A percentile compares a stretch with the other conserved stretches of the same genome.
Conservation (phyloP, 2,888 invertebrate genomes). For the Euplagia quadripunctaria region DNA sequence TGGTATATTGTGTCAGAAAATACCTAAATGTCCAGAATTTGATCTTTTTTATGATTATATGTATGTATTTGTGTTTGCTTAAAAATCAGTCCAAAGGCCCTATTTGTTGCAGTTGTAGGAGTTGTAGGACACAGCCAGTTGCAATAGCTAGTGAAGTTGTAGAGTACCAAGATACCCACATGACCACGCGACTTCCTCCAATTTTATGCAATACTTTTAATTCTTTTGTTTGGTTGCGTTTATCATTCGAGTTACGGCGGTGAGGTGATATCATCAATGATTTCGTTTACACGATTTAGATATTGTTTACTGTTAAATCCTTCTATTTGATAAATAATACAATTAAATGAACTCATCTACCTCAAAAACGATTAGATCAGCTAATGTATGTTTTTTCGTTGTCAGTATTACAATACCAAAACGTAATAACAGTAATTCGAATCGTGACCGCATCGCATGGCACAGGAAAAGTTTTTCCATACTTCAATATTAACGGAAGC, state of each 20-base stretch:
- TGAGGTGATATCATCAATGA: background rate
- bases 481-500: slow-evolving; percentile 71
- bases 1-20: no score
- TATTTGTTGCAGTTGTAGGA: background rate
- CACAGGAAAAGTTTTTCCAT: slow-evolving; percentile 67
- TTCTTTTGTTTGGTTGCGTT: no score
- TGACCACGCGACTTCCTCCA: background rate
- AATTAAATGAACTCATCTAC: slow-evolving; percentile 23
- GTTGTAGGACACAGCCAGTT: background rate
- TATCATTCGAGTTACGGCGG: background rate
- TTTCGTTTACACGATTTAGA: background rate
- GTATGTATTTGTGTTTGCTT: no score
- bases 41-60: no score
- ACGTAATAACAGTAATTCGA: slow-evolving; percentile 60
- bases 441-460: slow-evolving; percentile 58
- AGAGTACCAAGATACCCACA: background rate
- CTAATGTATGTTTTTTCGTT: slow-evolving; percentile 22
- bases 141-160: background rate
- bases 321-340: slow-evolving; percentile 11
- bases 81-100: background rate
- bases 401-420: slow-evolving; percentile 28
- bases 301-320: slow-evolving; percentile 7
- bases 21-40: no score
- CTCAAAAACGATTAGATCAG: slow-evolving; percentile 33
- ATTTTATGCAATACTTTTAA: background rate